Conservation (phyloP, 2,113 vertebrate species). For the Choloepus hoffmanni region DNA sequence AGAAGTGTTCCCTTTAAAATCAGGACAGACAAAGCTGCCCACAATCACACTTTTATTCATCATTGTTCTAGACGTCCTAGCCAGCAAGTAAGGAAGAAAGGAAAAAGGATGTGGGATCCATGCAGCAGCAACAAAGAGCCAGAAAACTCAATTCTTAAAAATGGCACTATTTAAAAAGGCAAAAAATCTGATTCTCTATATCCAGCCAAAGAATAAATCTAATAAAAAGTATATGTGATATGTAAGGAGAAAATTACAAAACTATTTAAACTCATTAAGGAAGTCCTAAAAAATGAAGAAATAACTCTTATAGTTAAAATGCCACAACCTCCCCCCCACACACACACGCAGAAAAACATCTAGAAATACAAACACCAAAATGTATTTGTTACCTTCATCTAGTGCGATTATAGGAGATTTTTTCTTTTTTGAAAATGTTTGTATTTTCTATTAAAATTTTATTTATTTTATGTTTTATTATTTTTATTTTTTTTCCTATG, state of each 20-base stretch:
- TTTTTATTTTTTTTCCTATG: background rate
- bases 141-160: constrained; percentile 24
- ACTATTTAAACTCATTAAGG: constrained; percentile 16
- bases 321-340: background rate
- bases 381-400: background rate
- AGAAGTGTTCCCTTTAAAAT: constrained; percentile 53
- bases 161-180: background rate
- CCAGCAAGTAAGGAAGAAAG: background rate
- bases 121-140: background rate
- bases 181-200: background rate
- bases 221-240: background rate
- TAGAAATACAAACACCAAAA: background rate
- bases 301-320: background rate
- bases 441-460: background rate
- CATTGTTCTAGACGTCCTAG: background rate
- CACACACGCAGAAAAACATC: background rate
- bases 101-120: background rate
- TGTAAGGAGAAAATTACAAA: constrained; percentile 15
- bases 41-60: background rate
- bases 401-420: background rate
- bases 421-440: constrained; percentile 8
- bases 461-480: background rate
- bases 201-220: background rate
- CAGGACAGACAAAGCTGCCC: background rate
- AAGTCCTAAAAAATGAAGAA: background rate